Evolutionary conservation across 2,888 invertebrate species (phyloP), one percentile per base, ranked within the genome.

Genomic region (Halocaridina rubra): DNA sequence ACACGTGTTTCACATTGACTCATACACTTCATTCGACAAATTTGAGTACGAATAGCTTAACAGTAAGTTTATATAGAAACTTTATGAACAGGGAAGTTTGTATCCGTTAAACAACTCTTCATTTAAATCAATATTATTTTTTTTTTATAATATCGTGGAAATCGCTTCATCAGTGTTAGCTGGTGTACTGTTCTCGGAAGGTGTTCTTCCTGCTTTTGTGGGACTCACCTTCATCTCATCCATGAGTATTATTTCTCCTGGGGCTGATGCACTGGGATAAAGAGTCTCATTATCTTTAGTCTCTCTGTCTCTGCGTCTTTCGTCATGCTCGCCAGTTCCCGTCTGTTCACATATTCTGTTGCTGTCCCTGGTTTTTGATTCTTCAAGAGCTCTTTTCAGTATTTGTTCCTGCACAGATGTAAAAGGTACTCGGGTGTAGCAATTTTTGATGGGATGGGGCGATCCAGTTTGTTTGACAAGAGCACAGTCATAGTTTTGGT

Each of bases 401-500:
- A 84, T 79, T 24, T 72, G 74, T 53, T 87, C 87, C 30, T 85
- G 82, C 53, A 85, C 82, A 10, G 85, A 85, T 2, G 87, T 87
- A 74, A 85, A 82, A 59, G 85, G 80, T 16, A 82, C 39, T 10
- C 78, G 79, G 3, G 87, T 80, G 57, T 87, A 85, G 74, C 87
- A 87, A 67, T 87, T 87, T 53, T 87, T 87, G 74, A 87, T 80
- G 2, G 87, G 87, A 46, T 87, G 87, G 3, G 87, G 87, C 0
- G 87, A 87, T 24, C 85, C 87, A 0, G 81, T 82, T 46, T 78
- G 82, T 29, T 71, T 77, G 27, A 77, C 71, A 32, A 77, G 22
- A 29, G 39, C 57, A 72, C 77, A 46, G 61, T n/a, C n/a, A n/a
- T n/a, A n/a, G n/a, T n/a, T n/a, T n/a, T n/a, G n/a, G n/a, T n/a